phyloP scores from a whole-genome alignment of 2,113 vertebrate species.

The Psophia crepitans region DNA sequence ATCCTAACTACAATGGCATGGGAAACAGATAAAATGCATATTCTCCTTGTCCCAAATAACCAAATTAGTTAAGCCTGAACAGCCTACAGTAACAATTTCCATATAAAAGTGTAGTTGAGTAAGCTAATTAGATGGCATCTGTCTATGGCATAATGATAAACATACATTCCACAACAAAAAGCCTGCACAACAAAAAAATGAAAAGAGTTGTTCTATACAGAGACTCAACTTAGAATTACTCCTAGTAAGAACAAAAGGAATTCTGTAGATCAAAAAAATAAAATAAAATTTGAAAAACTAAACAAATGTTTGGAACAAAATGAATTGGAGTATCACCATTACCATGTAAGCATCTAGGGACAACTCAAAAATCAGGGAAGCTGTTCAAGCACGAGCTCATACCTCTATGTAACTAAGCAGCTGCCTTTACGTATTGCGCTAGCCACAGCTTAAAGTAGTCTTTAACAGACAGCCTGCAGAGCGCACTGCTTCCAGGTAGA shows the following conservation, averaged over 20 bases:
- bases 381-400: not conserved
- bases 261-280: not conserved
- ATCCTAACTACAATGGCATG: not conserved
- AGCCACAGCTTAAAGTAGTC: not conserved
- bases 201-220: not conserved
- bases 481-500: not conserved
- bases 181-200: not conserved
- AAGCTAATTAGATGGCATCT: not conserved
- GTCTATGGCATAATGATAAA: not conserved
- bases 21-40: not conserved
- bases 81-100: not conserved
- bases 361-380: not conserved
- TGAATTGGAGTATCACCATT: not conserved
- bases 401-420: not conserved
- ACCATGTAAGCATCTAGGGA: not conserved
- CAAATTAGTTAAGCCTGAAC: not conserved
- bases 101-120: not conserved
- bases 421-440: not conserved
- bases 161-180: not conserved
- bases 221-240: not conserved
- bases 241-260: not conserved
- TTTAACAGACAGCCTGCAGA: not conserved
- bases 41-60: not conserved
- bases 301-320: not conserved
- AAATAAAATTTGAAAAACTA: not conserved